These are phyloP conservation scores for Drosophila triauraria DNA, from an alignment of 1,140 invertebrate species.

Conservation along the genomic window DNA sequence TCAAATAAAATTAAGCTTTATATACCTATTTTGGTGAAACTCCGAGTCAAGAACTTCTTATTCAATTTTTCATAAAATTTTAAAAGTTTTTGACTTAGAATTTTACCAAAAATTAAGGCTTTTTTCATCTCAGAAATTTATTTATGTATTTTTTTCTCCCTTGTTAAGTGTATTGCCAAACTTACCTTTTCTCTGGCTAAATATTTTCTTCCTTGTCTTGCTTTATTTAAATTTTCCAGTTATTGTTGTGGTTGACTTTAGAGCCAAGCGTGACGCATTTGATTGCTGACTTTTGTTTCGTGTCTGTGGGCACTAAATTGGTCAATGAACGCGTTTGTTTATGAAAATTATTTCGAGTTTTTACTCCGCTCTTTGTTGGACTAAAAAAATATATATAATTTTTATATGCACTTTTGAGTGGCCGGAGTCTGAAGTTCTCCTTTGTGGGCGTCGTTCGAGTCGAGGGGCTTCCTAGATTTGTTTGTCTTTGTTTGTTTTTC, in stretches of 20 bases:
- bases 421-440: constrained; percentile 21
- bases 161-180: background rate
- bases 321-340: constrained; percentile 77
- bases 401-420: constrained; percentile 38
- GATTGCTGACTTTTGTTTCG: constrained; percentile 52
- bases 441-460: constrained; percentile 32
- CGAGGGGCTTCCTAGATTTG: constrained; percentile 25
- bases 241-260: constrained; percentile 49
- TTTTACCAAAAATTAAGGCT: no score
- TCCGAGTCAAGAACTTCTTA: no score
- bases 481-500: constrained; percentile 26
- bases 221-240: constrained; percentile 57
- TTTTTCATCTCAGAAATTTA: background rate
- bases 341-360: constrained; percentile 53
- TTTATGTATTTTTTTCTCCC: background rate
- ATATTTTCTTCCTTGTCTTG: constrained; percentile 43
- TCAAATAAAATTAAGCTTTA: no score
- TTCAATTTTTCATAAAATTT: no score
- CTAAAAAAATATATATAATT: background rate
- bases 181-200: constrained; percentile 22
- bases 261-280: constrained; percentile 60
- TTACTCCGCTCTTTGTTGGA: constrained; percentile 34
- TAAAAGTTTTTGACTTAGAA: background rate
- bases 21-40: no score
- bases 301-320: constrained; percentile 44